A percentile compares a stretch with the other conserved stretches of the same genome.
Conservation (phyloP, 2,888 invertebrate species). For the Cheilosia pagana region DNA sequence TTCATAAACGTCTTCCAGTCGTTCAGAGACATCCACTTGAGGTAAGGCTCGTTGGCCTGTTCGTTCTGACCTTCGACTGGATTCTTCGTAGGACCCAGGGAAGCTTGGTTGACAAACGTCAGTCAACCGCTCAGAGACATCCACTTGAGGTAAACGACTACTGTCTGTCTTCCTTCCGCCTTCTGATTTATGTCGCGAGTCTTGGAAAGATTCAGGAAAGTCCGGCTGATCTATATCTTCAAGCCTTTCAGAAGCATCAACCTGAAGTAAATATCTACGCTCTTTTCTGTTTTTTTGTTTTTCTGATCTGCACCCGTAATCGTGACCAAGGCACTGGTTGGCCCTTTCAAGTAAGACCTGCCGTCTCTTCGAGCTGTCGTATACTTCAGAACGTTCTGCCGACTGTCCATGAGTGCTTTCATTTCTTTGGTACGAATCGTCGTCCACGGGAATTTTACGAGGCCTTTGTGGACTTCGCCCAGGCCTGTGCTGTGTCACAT, state of each 20-base stretch:
- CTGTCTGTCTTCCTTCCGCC: background rate
- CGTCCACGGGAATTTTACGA: background rate
- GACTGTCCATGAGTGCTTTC: no score
- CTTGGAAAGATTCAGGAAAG: background rate
- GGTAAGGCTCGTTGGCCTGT: background rate
- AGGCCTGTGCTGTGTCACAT: conserved; percentile 3
- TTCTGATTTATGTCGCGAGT: background rate
- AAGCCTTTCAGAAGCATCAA: background rate
- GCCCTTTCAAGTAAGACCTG: no score
- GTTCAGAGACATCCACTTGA: background rate
- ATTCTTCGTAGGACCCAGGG: background rate
- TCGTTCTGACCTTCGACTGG: background rate
- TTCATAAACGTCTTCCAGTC: background rate
- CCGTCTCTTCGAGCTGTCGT: no score
- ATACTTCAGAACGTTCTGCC: no score
- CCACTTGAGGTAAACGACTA: background rate
- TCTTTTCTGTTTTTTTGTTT: no score
- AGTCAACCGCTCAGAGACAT: background rate
- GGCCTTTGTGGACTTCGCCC: background rate
- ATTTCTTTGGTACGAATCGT: background rate
- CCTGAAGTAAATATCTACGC: background rate
- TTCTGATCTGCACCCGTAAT: no score
- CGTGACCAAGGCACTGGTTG: background rate
- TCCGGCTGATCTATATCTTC: conserved; percentile 17
- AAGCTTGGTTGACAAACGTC: conserved; percentile 23